These are phyloP conservation scores for Hippoglossus stenolepis DNA, from an alignment of 2,113 vertebrate species.

Conservation along the genomic window DNA sequence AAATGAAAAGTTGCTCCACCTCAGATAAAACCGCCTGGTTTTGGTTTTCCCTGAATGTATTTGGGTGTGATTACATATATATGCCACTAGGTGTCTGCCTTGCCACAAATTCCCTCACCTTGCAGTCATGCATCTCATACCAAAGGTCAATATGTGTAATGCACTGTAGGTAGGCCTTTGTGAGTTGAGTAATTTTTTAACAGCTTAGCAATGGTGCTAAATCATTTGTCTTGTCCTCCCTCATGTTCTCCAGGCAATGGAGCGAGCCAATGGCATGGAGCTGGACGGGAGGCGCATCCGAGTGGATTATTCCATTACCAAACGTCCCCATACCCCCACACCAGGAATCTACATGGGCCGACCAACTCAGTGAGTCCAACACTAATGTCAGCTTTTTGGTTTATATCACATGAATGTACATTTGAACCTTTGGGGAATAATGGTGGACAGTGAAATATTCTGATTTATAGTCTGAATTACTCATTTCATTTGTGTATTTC, in stretches of 20 bases:
- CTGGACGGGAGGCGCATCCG: conserved; percentile 91
- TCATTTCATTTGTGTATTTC: not conserved
- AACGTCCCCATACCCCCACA: conserved; percentile 92
- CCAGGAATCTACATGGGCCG: conserved; percentile 96
- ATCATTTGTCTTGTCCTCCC: conserved; percentile 7
- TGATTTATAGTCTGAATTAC: not conserved
- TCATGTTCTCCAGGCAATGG: conserved; percentile 87
- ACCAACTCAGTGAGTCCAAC: conserved; percentile 86
- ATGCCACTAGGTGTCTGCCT: conserved; percentile 71
- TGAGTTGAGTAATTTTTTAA: conserved; percentile 3
- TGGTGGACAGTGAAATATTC: too few relatives aligned
- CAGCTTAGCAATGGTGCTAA: conserved; percentile 1
- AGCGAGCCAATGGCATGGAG: conserved; percentile 94
- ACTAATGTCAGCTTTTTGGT: too few relatives aligned
- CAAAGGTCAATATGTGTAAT: not conserved
- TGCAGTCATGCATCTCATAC: not conserved
- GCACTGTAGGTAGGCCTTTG: conserved; percentile 3
- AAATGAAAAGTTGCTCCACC: too few relatives aligned
- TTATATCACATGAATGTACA: too few relatives aligned
- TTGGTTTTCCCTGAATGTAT: not conserved
- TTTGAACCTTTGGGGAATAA: too few relatives aligned
- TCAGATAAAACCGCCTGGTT: too few relatives aligned
- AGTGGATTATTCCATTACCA: conserved; percentile 95
- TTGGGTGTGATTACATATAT: conserved; percentile 40
- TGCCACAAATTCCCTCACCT: conserved; percentile 13